Conservation (phyloP, 2,113 vertebrate genomes). For the Pterocles orientalis region DNA sequence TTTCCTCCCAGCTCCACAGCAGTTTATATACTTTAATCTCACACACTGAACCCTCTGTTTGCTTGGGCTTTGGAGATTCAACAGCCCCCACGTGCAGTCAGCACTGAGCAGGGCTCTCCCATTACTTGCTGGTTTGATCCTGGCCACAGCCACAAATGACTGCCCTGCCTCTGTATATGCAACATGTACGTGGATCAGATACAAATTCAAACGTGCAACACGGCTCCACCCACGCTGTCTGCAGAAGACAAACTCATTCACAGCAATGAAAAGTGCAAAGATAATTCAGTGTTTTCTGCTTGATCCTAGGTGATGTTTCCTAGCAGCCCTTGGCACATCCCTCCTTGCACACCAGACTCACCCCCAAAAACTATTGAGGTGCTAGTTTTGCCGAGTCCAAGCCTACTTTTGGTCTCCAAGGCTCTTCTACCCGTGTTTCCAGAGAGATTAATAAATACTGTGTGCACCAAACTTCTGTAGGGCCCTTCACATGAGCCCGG, state of each 20-base stretch:
- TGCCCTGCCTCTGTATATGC: not conserved
- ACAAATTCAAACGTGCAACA: not conserved
- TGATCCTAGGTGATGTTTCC: not conserved
- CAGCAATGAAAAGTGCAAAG: constrained; percentile 24
- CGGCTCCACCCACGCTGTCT: not conserved
- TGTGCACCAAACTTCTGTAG: not conserved
- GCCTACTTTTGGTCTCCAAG: not conserved
- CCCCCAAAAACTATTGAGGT: not conserved
- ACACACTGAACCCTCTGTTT: not conserved
- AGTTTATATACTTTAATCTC: constrained; percentile 17
- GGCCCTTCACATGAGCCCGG: not conserved
- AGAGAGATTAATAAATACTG: not conserved
- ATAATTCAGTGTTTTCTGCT: not conserved
- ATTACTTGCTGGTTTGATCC: not conserved
- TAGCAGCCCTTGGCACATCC: not conserved
- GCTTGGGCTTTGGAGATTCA: constrained; percentile 1
- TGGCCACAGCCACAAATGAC: not conserved
- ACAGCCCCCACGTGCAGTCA: not conserved
- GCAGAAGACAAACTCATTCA: constrained; percentile 1
- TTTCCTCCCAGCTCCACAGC: not conserved
- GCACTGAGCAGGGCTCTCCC: not conserved
- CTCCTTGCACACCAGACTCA: not conserved
- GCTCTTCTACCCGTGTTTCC: not conserved
- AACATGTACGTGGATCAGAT: not conserved
- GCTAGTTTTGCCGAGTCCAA: not conserved